These are phyloP conservation scores for Cavia aperea DNA, from an alignment of 2,113 vertebrate genomes.

Conservation along the genomic window DNA sequence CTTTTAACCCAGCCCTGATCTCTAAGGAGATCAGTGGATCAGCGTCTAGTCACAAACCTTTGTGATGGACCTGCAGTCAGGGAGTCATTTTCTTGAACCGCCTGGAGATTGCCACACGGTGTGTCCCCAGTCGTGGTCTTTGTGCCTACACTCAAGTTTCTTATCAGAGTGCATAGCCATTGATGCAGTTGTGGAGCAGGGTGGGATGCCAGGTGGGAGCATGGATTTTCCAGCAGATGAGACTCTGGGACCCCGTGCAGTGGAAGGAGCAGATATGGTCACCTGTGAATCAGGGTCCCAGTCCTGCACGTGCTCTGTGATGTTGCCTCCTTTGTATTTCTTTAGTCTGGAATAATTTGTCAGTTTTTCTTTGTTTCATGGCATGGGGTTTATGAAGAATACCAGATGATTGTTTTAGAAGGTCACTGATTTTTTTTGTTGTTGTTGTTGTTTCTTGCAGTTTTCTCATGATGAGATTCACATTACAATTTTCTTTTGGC, in stretches of 20 bases:
- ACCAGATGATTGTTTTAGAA: background rate
- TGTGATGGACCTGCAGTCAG: background rate
- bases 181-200: background rate
- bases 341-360: background rate
- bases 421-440: background rate
- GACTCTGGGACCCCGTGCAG: rapidly evolving
- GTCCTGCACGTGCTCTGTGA: background rate
- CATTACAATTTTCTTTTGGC: background rate
- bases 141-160: rapidly evolving
- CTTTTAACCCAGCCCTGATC: background rate
- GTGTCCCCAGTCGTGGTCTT: background rate
- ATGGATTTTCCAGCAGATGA: background rate
- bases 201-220: no score
- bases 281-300: no score
- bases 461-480: background rate
- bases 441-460: background rate
- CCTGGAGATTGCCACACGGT: no score
- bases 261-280: background rate
- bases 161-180: background rate
- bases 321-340: background rate
- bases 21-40: background rate
- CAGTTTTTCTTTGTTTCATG: background rate
- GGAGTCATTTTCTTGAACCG: background rate
- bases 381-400: background rate
- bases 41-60: background rate